Conservation (phyloP, 2,797 vertebrate genomes). For the Tapirus indicus region DNA sequence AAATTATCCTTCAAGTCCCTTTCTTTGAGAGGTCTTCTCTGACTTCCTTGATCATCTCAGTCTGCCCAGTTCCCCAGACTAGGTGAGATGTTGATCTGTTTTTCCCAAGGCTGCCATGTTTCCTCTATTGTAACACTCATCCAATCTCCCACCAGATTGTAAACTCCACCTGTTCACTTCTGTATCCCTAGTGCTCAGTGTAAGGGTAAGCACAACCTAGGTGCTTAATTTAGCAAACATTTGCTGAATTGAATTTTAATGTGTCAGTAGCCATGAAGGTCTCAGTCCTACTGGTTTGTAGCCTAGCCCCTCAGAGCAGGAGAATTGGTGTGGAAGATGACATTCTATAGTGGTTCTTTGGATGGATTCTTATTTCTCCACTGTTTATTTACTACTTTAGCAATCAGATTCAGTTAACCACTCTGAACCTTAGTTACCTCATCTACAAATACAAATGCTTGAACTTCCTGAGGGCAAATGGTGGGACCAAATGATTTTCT, state of each 20-base stretch:
- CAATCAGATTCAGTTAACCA: constrained; percentile 1
- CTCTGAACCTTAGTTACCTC: not conserved
- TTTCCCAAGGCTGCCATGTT: not conserved
- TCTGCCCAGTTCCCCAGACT: not conserved
- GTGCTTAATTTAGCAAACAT: not conserved
- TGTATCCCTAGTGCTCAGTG: not conserved
- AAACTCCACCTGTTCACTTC: not conserved
- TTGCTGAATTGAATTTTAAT: not conserved
- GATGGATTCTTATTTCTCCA: constrained; percentile 20
- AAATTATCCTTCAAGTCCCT: not conserved
- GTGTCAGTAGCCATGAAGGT: not conserved
- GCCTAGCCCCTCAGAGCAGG: not conserved
- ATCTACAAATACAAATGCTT: not conserved
- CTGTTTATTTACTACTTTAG: constrained; percentile 24
- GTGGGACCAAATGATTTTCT: not conserved
- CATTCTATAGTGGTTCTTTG: not conserved
- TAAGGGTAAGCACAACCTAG: not conserved
- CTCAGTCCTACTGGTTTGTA: not conserved
- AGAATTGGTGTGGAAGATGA: not conserved
- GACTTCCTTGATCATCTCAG: not conserved
- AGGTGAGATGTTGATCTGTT: not conserved
- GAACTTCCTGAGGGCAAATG: constrained; percentile 25
- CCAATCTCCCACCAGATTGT: not conserved
- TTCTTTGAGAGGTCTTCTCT: constrained; percentile 26
- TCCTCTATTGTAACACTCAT: not conserved